Evolutionary conservation across 2,888 invertebrate species (phyloP).

Genomic region (Hoplodrina blanda): DNA sequence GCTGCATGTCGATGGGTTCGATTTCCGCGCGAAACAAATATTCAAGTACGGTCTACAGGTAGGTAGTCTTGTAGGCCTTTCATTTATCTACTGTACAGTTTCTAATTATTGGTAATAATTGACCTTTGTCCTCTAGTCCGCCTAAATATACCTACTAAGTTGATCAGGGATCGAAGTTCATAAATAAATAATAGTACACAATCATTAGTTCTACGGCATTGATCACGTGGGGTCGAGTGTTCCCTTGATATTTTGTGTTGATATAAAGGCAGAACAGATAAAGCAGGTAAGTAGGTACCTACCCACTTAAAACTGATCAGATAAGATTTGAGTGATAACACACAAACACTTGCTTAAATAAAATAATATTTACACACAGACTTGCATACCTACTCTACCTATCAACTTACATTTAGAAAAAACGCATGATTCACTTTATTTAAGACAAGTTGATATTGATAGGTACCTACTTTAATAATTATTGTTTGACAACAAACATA

Average conservation of each 20-base stretch:
- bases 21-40: too few relatives aligned
- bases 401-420: neutral
- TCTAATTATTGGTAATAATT: too few relatives aligned
- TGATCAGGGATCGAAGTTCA: too few relatives aligned
- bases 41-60: too few relatives aligned
- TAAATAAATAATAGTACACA: constrained; percentile 8
- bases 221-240: constrained; percentile 40
- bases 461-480: too few relatives aligned
- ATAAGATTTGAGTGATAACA: constrained; percentile 50
- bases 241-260: constrained; percentile 43
- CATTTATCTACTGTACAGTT: too few relatives aligned
- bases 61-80: too few relatives aligned
- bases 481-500: neutral
- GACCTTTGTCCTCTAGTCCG: neutral
- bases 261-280: constrained; percentile 17
- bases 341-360: constrained; percentile 23
- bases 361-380: constrained; percentile 43
- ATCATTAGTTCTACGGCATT: neutral
- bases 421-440: neutral
- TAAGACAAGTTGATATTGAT: too few relatives aligned
- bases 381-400: constrained; percentile 7
- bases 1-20: too few relatives aligned
- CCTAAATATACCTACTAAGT: neutral
- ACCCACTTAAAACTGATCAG: constrained; percentile 33
- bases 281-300: constrained; percentile 8